Conservation (phyloP, 2,888 invertebrate genomes). For the Syritta pipiens region DNA sequence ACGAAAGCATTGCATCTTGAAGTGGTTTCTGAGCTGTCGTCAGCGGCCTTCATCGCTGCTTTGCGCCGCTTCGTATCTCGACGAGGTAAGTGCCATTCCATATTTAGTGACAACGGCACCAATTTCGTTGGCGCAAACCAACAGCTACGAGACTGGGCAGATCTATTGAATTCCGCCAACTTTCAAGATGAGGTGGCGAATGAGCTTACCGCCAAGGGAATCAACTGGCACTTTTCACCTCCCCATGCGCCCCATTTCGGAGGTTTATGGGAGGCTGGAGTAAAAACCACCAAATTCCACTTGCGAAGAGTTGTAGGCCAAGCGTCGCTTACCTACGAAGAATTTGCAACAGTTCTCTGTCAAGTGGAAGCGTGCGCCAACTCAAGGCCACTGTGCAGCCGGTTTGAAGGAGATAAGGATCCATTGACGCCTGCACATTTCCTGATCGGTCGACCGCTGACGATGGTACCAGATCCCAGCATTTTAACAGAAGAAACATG, state of each 20-base stretch:
- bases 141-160: conserved; percentile 31
- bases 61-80: conserved; percentile 71
- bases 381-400: conserved; percentile 71
- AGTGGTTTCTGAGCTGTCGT: conserved; percentile 57
- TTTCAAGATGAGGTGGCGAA: conserved; percentile 30
- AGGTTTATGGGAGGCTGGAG: conserved; percentile 75
- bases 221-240: conserved; percentile 74
- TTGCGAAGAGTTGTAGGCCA: conserved; percentile 71
- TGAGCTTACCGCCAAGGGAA: conserved; percentile 34
- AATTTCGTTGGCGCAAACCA: conserved; percentile 63
- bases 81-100: conserved; percentile 45
- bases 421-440: conserved; percentile 70
- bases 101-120: conserved; percentile 55
- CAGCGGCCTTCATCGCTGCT: conserved; percentile 71
- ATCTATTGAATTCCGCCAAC: conserved; percentile 3
- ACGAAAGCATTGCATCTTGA: conserved; percentile 72
- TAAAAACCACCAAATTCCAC: conserved; percentile 74
- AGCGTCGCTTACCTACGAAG: conserved; percentile 71
- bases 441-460: conserved; percentile 21
- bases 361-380: conserved; percentile 74
- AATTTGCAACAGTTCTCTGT: conserved; percentile 72
- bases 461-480: conserved; percentile 14
- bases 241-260: conserved; percentile 74
- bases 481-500: too few relatives aligned
- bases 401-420: conserved; percentile 65